Conservation (phyloP, 2,888 invertebrate species). For the Meandrusa payeni region DNA sequence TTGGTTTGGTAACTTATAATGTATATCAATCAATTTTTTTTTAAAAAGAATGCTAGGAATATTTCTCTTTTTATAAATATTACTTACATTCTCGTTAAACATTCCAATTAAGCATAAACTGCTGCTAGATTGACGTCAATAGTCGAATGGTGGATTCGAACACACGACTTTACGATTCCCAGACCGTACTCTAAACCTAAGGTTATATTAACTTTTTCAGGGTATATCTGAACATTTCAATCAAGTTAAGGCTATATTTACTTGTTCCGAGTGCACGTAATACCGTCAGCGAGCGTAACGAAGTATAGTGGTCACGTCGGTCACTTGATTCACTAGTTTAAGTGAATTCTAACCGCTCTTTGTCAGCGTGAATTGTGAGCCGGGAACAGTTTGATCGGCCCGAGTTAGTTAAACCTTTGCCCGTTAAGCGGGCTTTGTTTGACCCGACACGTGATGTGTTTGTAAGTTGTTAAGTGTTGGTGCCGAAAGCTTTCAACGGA, state of each 20-base stretch:
- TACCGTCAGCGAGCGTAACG: background rate
- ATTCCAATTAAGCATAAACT: too few relatives aligned
- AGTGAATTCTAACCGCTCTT: conserved; percentile 24
- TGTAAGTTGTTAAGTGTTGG: conserved; percentile 18
- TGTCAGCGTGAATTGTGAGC: conserved; percentile 21
- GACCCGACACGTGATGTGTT: conserved; percentile 16
- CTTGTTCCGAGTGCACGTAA: background rate
- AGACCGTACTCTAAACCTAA: too few relatives aligned
- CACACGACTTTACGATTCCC: too few relatives aligned
- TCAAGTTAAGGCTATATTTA: background rate
- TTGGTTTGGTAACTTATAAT: too few relatives aligned
- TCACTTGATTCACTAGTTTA: conserved; percentile 23
- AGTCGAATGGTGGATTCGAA: too few relatives aligned
- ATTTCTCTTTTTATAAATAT: too few relatives aligned
- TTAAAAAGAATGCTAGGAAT: too few relatives aligned
- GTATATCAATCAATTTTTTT: too few relatives aligned
- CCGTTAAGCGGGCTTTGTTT: conserved; percentile 20
- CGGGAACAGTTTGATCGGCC: conserved; percentile 15
- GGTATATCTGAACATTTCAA: background rate
- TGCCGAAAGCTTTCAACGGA: conserved; percentile 12
- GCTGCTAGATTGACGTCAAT: too few relatives aligned
- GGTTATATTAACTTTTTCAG: too few relatives aligned
- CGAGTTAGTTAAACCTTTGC: conserved; percentile 22
- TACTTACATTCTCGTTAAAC: too few relatives aligned
- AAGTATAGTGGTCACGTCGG: conserved; percentile 11